These are phyloP conservation scores for Intellagama lesueurii DNA, from an alignment of 2,797 vertebrate genomes.

Conservation along the genomic window DNA sequence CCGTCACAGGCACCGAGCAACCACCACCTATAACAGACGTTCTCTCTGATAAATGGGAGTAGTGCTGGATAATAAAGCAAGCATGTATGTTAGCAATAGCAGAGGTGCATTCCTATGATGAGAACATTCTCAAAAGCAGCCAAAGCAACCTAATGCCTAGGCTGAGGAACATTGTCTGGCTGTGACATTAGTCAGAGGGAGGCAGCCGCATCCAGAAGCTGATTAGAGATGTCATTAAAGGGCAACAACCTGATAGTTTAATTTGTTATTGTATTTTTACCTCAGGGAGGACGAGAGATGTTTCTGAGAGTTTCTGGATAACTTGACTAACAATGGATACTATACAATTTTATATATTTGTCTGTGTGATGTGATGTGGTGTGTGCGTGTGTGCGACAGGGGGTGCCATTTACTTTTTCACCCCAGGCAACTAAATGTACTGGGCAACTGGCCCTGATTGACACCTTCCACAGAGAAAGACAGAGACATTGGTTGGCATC, in stretches of 20 bases:
- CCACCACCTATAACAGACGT: conserved; percentile 18
- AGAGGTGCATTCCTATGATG: not conserved
- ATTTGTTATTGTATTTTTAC: conserved; percentile 3
- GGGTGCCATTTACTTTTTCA: not conserved
- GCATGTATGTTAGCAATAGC: not conserved
- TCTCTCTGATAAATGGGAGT: conserved; percentile 8
- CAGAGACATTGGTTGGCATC: not conserved
- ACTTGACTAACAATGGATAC: not conserved
- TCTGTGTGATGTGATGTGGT: not conserved
- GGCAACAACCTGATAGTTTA: not conserved
- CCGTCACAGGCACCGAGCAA: conserved; percentile 25
- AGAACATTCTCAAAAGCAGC: not conserved
- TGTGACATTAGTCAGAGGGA: not conserved
- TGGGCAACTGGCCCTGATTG: not conserved
- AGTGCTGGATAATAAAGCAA: conserved; percentile 16
- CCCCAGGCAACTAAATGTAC: not conserved
- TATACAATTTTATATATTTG: not conserved
- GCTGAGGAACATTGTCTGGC: not conserved
- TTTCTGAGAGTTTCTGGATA: not conserved
- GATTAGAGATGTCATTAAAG: not conserved
- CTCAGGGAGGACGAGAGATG: not conserved
- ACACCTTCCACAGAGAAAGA: not conserved
- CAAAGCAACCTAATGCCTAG: not conserved
- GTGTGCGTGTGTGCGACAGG: too few species aligned
- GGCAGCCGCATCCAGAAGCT: not conserved